Conservation (phyloP, 2,113 vertebrate genomes). For the Salvator merianae region DNA sequence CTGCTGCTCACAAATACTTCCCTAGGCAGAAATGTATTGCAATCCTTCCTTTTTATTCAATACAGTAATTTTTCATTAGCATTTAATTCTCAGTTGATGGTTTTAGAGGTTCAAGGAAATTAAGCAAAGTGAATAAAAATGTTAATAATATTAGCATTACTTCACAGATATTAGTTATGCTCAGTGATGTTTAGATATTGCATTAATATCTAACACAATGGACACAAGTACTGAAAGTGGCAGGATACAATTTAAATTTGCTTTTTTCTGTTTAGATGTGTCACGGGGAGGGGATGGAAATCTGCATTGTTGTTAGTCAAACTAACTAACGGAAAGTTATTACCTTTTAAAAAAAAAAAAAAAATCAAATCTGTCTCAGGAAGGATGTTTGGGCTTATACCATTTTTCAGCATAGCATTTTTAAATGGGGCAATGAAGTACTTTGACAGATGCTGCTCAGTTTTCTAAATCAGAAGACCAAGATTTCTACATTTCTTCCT, state of each 20-base stretch:
- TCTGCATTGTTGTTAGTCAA: too few relatives aligned
- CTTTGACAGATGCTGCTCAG: neutral
- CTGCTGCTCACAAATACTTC: constrained; percentile 49
- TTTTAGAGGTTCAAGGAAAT: constrained; percentile 61
- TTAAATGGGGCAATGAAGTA: neutral
- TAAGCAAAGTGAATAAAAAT: constrained; percentile 3
- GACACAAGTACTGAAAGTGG: neutral
- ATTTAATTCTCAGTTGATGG: constrained; percentile 55
- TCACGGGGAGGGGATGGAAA: neutral
- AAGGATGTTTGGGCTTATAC: neutral
- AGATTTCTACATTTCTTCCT: neutral
- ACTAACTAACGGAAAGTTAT: too few relatives aligned
- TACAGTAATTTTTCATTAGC: constrained; percentile 52
- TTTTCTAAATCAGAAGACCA: neutral
- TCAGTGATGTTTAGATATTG: neutral
- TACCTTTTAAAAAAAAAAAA: too few relatives aligned
- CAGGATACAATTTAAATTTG: neutral
- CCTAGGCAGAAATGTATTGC: constrained; percentile 33
- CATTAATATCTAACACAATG: neutral
- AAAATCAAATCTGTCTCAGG: neutral
- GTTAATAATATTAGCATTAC: neutral
- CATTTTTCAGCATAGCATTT: neutral
- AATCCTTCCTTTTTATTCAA: constrained; percentile 44
- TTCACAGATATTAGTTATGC: neutral
- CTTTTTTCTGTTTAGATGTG: neutral